Percentiles rank a stretch among this genome's conserved stretches.
These are phyloP conservation scores for Griposia aprilina DNA, from an alignment of 2,888 invertebrate genomes.

Conservation along the genomic window DNA sequence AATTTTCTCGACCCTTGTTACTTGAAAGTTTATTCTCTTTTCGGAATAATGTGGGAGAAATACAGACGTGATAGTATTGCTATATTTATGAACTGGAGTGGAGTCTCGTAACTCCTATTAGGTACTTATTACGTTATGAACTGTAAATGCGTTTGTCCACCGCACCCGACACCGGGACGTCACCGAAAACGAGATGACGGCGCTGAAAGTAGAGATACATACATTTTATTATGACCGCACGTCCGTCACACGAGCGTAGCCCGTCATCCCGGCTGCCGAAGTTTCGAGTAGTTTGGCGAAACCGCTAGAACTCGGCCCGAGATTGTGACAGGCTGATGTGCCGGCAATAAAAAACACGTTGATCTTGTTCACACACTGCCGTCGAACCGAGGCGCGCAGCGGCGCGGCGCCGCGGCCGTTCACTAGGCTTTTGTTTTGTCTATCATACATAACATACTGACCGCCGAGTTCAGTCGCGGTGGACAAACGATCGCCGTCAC, in stretches of 20 bases:
- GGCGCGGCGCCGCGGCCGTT: no score
- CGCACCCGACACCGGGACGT: neutral
- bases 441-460: neutral
- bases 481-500: neutral
- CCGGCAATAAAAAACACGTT: neutral
- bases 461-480: neutral
- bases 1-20: constrained; percentile 39
- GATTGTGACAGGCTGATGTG: neutral
- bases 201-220: neutral
- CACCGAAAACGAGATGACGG: neutral
- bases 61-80: neutral
- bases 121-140: neutral
- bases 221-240: neutral
- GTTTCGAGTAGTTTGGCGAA: neutral
- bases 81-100: neutral
- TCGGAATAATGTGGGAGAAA: neutral
- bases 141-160: neutral
- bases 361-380: neutral
- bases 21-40: constrained; percentile 2
- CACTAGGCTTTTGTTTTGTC: neutral
- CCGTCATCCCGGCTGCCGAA: neutral
- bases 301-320: no score
- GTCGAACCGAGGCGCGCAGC: neutral
- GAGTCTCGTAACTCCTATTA: neutral
- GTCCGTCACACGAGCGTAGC: neutral